Percentiles rank a stretch among this genome's conserved stretches.
phyloP scores from a whole-genome alignment of 2,888 invertebrate species.

The Apotomis betuletana region DNA sequence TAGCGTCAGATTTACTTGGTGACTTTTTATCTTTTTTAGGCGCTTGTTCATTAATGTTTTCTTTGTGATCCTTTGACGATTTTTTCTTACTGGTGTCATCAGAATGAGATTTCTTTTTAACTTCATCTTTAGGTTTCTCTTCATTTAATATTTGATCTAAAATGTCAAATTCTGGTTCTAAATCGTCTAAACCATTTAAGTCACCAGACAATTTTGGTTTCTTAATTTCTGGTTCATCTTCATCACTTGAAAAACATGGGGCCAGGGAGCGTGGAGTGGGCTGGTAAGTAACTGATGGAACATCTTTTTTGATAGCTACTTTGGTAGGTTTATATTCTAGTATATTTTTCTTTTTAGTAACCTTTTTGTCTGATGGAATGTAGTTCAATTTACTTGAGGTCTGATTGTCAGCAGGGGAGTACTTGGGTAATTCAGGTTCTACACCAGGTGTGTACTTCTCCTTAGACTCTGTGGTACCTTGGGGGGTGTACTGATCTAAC shows the following conservation, averaged over 20 bases:
- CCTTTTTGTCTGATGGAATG: slow-evolving; percentile 74
- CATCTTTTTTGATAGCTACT: slow-evolving; percentile 61
- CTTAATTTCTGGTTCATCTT: slow-evolving; percentile 73
- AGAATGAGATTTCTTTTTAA: slow-evolving; percentile 44
- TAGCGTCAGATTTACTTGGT: slow-evolving; percentile 49
- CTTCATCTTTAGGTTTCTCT: slow-evolving; percentile 59
- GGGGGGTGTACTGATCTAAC: slow-evolving; percentile 74
- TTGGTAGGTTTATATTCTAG: slow-evolving; percentile 77
- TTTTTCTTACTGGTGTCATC: slow-evolving; percentile 47
- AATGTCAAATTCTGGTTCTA: slow-evolving; percentile 80
- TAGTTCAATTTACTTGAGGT: slow-evolving; percentile 65
- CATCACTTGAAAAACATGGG: slow-evolving; percentile 81
- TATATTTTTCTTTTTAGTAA: slow-evolving; percentile 66
- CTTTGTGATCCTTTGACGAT: slow-evolving; percentile 43
- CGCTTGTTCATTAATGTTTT: slow-evolving; percentile 44
- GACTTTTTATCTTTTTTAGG: slow-evolving; percentile 49
- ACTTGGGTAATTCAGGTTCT: slow-evolving; percentile 68
- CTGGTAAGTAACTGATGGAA: slow-evolving; percentile 68
- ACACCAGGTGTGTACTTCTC: slow-evolving; percentile 75
- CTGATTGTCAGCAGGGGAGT: slow-evolving; percentile 64
- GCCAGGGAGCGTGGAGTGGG: slow-evolving; percentile 75
- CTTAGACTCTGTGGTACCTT: slow-evolving; percentile 65
- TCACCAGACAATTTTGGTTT: slow-evolving; percentile 71
- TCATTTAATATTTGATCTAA: slow-evolving; percentile 80
- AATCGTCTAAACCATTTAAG: slow-evolving; percentile 74